These are phyloP conservation scores for Drosophila affinis DNA, from an alignment of 2,888 invertebrate species.

Conservation along the genomic window DNA sequence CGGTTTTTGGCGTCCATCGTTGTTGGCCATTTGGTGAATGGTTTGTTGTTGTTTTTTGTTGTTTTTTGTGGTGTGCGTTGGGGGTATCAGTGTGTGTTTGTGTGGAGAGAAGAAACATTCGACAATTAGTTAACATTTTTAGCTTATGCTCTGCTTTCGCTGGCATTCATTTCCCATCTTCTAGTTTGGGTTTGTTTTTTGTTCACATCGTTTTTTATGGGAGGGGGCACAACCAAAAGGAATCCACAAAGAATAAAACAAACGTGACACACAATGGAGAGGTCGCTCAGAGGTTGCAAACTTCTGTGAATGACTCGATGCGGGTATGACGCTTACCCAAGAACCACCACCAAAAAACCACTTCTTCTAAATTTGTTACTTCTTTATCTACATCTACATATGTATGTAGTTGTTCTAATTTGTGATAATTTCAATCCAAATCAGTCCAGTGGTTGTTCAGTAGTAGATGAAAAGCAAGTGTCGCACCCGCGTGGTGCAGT, in stretches of 20 bases:
- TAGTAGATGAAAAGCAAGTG: background rate
- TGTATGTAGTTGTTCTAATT: no score
- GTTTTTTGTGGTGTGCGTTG: conserved; percentile 17
- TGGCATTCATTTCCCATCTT: conserved; percentile 18
- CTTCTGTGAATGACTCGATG: background rate
- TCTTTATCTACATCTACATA: no score
- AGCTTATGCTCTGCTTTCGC: conserved; percentile 16
- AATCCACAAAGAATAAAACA: conserved; percentile 56
- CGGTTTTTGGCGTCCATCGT: conserved; percentile 54
- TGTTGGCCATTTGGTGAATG: conserved; percentile 58
- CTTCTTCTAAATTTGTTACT: no score
- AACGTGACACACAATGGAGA: conserved; percentile 28
- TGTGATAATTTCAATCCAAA: no score
- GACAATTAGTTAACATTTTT: conserved; percentile 68
- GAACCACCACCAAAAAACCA: no score
- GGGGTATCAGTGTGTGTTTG: conserved; percentile 36
- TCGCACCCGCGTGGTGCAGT: background rate
- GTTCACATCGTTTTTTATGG: conserved; percentile 1
- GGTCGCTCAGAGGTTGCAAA: background rate
- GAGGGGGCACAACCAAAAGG: conserved; percentile 47
- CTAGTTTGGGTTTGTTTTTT: conserved; percentile 20
- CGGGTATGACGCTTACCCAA: background rate
- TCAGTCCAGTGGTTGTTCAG: background rate
- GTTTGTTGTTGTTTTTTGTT: background rate
- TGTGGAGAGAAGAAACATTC: conserved; percentile 57